Conservation (phyloP, 2,797 vertebrate species). For the Mormyrops attenuatus region DNA sequence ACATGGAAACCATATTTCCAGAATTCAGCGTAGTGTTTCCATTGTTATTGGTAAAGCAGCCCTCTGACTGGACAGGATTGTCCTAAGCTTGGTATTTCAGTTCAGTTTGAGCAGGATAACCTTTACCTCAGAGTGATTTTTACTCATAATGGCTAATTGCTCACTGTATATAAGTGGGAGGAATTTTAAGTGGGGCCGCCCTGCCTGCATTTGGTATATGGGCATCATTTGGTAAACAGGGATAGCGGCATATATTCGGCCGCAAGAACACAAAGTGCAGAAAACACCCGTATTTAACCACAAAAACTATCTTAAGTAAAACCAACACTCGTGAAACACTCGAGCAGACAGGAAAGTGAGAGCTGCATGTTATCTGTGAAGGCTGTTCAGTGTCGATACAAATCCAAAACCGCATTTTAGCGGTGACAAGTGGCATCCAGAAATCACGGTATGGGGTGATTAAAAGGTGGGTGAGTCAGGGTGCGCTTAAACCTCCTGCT, state of each 20-base stretch:
- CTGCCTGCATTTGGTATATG: background rate
- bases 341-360: background rate
- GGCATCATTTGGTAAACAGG: background rate
- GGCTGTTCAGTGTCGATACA: background rate
- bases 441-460: background rate
- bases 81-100: background rate
- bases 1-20: background rate
- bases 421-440: background rate
- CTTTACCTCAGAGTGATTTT: background rate
- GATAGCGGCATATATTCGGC: background rate
- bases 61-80: background rate
- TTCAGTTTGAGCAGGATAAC: background rate
- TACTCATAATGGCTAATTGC: background rate
- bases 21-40: background rate
- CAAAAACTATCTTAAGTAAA: slow-evolving; percentile 2
- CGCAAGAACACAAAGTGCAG: background rate
- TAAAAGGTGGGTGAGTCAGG: background rate
- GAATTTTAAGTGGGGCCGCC: background rate
- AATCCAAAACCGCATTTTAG: background rate
- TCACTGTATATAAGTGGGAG: background rate
- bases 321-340: background rate
- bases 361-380: background rate
- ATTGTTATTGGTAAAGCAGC: background rate
- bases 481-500: background rate
- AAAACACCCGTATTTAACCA: background rate